Base-by-base conservation (phyloP, 2,888 invertebrate species). In the Schrankia costaestrigalis region DNA sequence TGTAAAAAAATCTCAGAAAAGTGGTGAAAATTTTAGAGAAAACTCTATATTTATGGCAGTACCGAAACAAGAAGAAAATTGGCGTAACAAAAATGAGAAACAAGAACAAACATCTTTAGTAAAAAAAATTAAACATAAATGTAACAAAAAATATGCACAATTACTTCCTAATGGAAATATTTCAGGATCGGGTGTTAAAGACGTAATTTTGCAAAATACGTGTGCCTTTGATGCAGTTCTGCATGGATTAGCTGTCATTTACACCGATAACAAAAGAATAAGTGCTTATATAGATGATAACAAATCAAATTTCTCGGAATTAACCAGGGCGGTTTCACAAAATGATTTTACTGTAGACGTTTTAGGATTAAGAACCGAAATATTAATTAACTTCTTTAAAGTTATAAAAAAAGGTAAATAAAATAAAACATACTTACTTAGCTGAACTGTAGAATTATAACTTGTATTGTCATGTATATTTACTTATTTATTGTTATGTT, bases 81-180 rank as follows among this genome's bases (percentile, higher is more conserved):
- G 25, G 31, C 31, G 31, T 14, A 31, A 31, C 8, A 25, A 31
- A 31, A 25, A 15, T 17, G 11, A 18, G 4, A 19, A 18, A 10
- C 8, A 26, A 12, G 19, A 25, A 9, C 9, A 12, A 19, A 31
- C 1, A 25, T 9, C 25, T 14, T 31, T 31, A 31, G 9, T 31
- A 3, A 25, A 18, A 19, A 8, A n/a, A n/a, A n/a, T n/a, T n/a
- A n/a, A n/a, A n/a, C n/a, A n/a, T n/a, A n/a, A n/a, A n/a, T n/a
- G 18, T 12, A 31, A 31, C 18, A 31, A 10, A 12, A 31, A 31
- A 2, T 12, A 31, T 12, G 25, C 26, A 11, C 25, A 31, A 5
- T 25, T 31, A 13, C 4, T 31, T 1, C 31, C 31, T 8, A 31
- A 31, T 10, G 31, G 25, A 2, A 31, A 31, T 9, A 31, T 31